A percentile compares a stretch with the other conserved stretches of the same genome.
Conservation (phyloP, 53 echinoderm and acorn worm species). For the Mesocentrotus franciscanus region DNA sequence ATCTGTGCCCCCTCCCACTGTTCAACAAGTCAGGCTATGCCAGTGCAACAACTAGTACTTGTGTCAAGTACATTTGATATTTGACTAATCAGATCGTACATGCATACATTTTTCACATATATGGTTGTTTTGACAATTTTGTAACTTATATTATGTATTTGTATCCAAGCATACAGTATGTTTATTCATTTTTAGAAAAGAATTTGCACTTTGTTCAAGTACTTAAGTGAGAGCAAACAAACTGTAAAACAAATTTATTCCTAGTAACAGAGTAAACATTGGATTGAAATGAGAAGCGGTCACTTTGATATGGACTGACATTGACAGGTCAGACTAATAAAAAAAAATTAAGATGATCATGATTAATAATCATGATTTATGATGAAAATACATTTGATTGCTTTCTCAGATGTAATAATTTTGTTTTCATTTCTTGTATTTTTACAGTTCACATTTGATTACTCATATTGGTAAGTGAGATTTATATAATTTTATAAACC, state of each 20-base stretch:
- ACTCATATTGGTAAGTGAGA: slow-evolving; percentile 95
- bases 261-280: slow-evolving; percentile 21
- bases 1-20: too few species aligned
- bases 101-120: neutral
- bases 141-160: neutral
- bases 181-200: slow-evolving; percentile 13
- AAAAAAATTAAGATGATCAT: neutral
- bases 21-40: too few species aligned
- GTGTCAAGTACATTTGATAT: neutral
- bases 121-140: neutral
- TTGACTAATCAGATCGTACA: neutral
- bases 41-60: too few species aligned
- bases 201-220: slow-evolving; percentile 34
- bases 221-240: neutral
- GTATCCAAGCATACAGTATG: neutral
- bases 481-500: neutral
- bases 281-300: slow-evolving; percentile 9
- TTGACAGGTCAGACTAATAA: slow-evolving; percentile 15
- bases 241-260: slow-evolving; percentile 20
- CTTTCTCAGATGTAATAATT: neutral
- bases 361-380: too few species aligned
- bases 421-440: neutral
- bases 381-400: neutral
- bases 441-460: slow-evolving; percentile 95
- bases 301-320: slow-evolving; percentile 24